Evolutionary conservation across 2,797 vertebrate species (phyloP).

Genomic region (Hafferia zeledoni): DNA sequence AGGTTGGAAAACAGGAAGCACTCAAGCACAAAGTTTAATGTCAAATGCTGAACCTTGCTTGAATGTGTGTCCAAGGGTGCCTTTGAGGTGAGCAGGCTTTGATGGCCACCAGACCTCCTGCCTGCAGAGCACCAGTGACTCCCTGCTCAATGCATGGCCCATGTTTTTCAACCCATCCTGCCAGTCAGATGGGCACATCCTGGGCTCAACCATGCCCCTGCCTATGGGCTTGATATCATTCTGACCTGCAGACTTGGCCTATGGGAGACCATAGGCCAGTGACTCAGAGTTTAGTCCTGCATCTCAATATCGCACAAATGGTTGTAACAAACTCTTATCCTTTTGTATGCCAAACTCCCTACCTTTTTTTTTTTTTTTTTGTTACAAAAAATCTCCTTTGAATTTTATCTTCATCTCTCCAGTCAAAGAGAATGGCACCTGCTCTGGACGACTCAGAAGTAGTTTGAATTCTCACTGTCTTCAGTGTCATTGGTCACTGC

Average conservation of each 20-base stretch:
- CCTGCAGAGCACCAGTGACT: neutral
- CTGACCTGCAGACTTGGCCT: neutral
- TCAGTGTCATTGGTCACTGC: neutral
- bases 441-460: neutral
- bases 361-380: neutral
- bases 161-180: neutral
- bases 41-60: accelerated
- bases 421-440: neutral
- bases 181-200: neutral
- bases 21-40: neutral
- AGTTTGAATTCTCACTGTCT: neutral
- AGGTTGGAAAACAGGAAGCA: neutral
- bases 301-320: neutral
- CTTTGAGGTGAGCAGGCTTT: neutral
- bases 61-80: neutral
- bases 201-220: neutral
- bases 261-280: neutral
- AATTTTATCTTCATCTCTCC: neutral
- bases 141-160: accelerated
- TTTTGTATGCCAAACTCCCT: neutral
- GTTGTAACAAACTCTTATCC: neutral
- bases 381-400: neutral
- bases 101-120: neutral
- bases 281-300: neutral
- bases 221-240: neutral